Evolutionary conservation across 2,888 invertebrate species (phyloP), one percentile per base, ranked within the genome.

Genomic region (Lepidocyrtinus sp.): DNA sequence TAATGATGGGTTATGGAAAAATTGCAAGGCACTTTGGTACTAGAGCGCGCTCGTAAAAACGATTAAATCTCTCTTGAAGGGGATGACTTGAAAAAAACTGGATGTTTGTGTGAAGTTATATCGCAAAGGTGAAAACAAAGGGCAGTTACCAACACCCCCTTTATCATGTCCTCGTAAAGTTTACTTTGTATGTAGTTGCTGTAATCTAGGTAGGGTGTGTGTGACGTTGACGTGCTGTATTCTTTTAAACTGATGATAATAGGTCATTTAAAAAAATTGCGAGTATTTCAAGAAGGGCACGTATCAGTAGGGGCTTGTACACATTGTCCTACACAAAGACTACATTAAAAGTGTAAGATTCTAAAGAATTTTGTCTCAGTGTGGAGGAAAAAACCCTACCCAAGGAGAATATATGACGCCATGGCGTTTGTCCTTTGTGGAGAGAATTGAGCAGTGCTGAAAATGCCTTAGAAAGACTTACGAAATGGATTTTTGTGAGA

Each of bases 71-170:
- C 73, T 64, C 50, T 67, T 25, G 5, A n/a, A 70, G 15, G 62
- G 45, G 36, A 15, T 71, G 22, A 59, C 59, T 59, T 59, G 22
- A 55, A 22, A 50, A 75, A 63, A 59, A 63, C 50, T 74, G 70
- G 21, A 68, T 67, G 67, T 25, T 59, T 2, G 5, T 27, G 24
- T 19, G 69, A 65, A 61, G 19, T 59, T 59, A 64, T 73, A 50
- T 62, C 36, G 69, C 67, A 50, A 70, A 79, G 78, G 79, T 79
- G 79, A 79, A 74, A 79, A 79, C 74, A 79, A 79, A 79, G 79
- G 78, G 78, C 73, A 78, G 78, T 45, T 78, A 69, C 25, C 17
- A 73, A 73, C 73, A 68, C 78, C 72, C 73, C 71, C 50, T 62
- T 71, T 36, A 26, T 65, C 36, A 65, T 59, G 59, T 59, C 59